Conservation (phyloP, 1,140 invertebrate genomes). For the Lamellibrachia luymesi region DNA sequence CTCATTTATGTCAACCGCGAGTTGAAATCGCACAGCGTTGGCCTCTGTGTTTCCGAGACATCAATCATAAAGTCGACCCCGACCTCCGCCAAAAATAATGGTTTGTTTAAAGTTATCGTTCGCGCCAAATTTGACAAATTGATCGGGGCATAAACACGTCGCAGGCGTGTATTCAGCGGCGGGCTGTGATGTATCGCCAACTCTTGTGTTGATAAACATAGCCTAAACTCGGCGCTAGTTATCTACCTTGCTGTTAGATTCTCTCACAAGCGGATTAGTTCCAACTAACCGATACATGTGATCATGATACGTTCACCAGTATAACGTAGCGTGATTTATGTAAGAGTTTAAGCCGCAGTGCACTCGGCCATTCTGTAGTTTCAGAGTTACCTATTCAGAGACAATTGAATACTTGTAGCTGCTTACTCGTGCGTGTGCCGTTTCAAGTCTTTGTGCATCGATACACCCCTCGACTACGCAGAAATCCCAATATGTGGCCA, state of each 20-base stretch:
- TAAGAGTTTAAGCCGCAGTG: background rate
- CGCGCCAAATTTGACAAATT: slow-evolving; percentile 4
- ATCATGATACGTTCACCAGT: background rate
- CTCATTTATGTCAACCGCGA: background rate
- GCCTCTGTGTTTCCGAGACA: background rate
- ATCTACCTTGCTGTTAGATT: background rate
- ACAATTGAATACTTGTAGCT: background rate
- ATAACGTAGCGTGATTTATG: background rate
- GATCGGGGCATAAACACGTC: background rate
- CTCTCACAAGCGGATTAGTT: background rate
- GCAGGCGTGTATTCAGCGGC: background rate
- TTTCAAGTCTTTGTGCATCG: background rate
- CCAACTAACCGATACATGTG: background rate
- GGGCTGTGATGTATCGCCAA: background rate
- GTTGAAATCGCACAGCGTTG: background rate
- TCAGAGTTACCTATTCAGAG: background rate
- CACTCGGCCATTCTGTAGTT: background rate
- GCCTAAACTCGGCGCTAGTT: background rate
- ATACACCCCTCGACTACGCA: background rate
- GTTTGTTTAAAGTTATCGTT: background rate
- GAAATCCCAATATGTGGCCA: background rate
- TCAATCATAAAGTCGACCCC: background rate
- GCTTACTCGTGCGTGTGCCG: background rate
- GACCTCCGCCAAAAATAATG: background rate
- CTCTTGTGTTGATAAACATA: background rate